Conservation (phyloP, 1,140 invertebrate species). For the Trypoxylus dichotomus region DNA sequence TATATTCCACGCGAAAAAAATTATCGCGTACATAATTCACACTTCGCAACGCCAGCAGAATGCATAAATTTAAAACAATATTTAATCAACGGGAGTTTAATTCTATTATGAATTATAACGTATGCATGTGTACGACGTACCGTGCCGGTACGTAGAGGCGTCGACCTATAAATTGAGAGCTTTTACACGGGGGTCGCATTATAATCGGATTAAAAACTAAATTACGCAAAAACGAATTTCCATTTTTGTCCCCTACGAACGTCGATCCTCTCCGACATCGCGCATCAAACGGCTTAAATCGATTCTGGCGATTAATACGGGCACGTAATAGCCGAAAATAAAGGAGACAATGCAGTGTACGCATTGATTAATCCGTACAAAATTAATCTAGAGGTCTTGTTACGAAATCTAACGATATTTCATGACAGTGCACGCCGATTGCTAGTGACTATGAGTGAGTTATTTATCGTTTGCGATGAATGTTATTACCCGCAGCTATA, state of each 20-base stretch:
- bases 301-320: no score
- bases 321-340: background rate
- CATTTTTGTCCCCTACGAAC: background rate
- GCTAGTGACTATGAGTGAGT: background rate
- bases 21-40: background rate
- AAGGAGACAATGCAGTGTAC: background rate
- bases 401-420: background rate
- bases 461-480: constrained; percentile 25
- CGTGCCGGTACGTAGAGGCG: background rate
- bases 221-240: background rate
- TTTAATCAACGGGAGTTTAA: background rate
- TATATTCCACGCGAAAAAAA: background rate
- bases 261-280: no score
- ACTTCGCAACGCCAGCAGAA: background rate
- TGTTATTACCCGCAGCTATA: constrained; percentile 24
- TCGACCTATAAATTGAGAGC: background rate
- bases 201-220: constrained; percentile 4
- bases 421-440: background rate
- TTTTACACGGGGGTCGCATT: background rate
- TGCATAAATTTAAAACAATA: background rate
- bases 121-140: background rate
- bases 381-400: constrained; percentile 10
- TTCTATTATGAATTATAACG: background rate
- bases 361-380: background rate
- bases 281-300: no score